Evolutionary conservation across 1,140 invertebrate genomes (phyloP), one percentile per base, ranked within the genome.

Genomic region (Acromyrmex charruanus): DNA sequence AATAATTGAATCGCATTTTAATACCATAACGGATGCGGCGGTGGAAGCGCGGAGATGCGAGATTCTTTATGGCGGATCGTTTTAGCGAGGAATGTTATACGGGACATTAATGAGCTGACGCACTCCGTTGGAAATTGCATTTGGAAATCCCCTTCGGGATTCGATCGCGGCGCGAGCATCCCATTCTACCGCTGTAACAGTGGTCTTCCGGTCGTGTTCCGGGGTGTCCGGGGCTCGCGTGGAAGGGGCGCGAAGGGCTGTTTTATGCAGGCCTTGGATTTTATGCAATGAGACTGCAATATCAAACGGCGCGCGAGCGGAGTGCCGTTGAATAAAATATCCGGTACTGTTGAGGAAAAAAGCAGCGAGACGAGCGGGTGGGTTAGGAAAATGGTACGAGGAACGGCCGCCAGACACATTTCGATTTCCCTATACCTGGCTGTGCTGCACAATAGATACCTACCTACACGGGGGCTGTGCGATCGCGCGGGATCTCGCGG

Each of bases 271-370:
- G 86, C 65, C 86, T 66, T 77, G 89, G 89, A 89, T 90, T 90
- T 90, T 90, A 90, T 90, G 89, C 89, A 90, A 90, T 86, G 89
- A 90, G 89, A 90, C 88, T 90, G 89, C 89, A 85, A 90, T 90
- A 90, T 90, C 89, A 90, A 90, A 90, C 89, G 86, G 86, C 86
- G 86, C 88, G 88, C 82, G 72, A 89, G 79, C 71, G 77, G 88
- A 90, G 89, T 88, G 89, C 89, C 89, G 89, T 65, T 90, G 89
- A 90, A 90, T 90, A 90, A 90, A 90, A 90, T 90, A 84, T 84
- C 39, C 35, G 69, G 58, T 59, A n/a, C 69, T 58, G 80, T 84
- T 74, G 80, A 84, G 44, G 77, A 71, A 81, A 81, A 81, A 81
- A 81, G 77, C 63, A 66, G 18, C 51, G 9, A 53, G 51, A 72